Base-by-base conservation (phyloP, 2,888 invertebrate genomes). In the Mesorhabditis sp. region DNA sequence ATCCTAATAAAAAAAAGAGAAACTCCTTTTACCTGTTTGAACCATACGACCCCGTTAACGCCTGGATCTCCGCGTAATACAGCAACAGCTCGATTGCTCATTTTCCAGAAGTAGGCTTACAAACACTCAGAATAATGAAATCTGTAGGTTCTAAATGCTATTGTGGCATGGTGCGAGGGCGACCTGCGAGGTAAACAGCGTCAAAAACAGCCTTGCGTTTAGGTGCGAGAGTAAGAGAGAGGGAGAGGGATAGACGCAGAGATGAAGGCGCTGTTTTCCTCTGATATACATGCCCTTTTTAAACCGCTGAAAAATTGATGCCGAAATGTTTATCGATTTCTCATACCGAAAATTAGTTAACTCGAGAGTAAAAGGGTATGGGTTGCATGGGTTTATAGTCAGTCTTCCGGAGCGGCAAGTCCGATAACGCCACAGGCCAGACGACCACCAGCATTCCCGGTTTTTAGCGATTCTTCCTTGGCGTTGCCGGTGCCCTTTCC, bases 391-490 rank as follows among this genome's bases (percentile, higher is more conserved):
- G n/a, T n/a, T n/a, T 41, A 15, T 68, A 71, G 71, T 71, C 71
- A 71, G n/a, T 50, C 58, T 64, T 72, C 67, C 10, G 70, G 70
- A 13, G 72, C 72, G 44, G 72, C 72, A 13, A 45, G n/a, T 58
- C 70, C 82, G 67, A 86, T 86, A 66, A 83, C 76, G 69, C 86
- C 86, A 70, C 87, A 87, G 28, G 83, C 86, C 15, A 85, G 63
- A 41, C 86, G 82, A 0, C 82, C 74, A 2, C 87, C 87, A 13
- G 87, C 86, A 70, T 86, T 87, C 15, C 87, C 87, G 5, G 85
- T 86, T 74, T 80, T 81, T 68, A 80, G 71, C 69, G 86, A 86
- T 70, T 82, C 86, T 15, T 80, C 82, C 69, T 82, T 69, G 75
- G 76, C 76, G 69, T 82, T 82, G 45, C 81, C 81, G 6, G 45